Base-by-base conservation (phyloP, 2,797 vertebrate species). In the Microcaecilia unicolor region DNA sequence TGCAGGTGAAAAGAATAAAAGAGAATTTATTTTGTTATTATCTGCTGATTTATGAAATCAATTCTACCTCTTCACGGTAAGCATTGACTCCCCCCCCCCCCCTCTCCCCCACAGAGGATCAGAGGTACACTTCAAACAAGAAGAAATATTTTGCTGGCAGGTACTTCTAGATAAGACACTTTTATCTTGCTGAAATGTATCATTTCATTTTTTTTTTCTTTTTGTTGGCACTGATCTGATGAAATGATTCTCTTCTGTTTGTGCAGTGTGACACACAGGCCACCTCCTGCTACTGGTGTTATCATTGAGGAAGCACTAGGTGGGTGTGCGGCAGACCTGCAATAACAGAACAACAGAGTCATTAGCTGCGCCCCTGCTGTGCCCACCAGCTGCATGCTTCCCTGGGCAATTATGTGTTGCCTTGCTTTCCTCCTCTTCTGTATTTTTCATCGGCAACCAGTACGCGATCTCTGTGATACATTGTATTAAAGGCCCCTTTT, bases 221-320 rank as follows among this genome's bases (percentile, higher is more conserved):
- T 21, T 10, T 10, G 44, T 48, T 64, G 72, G 57, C 58, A 35
- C 10, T 7, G 42, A 40, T 48, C 17, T 43, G 5, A 17, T 44
- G 58, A 35, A 49, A 54, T 39, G 12, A 32, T 57, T 37, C 14
- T 31, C 39, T 52, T 71, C 70, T 83, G 78, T 76, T 77, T 80
- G 59, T 74, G 55, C 67, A 75, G 63, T 53, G 39, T 36, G 67
- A 69, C 57, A 44, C 7, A 34, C 43, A 1, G 15, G 41, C 62
- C 47, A 51, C 44, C 48, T 31, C 44, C 62, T 11, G 38, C 58
- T 17, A 40, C 48, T 41, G 48, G 28, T 52, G 65, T 78, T 83
- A 82, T 82, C 74, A 12, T 37, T 10, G 67, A 72, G 76, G 82
- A 83, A 83, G 70, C 80, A 74, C 72, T 64, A 37, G 46, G 42